A percentile compares a stretch with the other conserved stretches of the same genome.
Evolutionary conservation across 2,113 vertebrate species (phyloP).

Genomic region (Antechinus flavipes): DNA sequence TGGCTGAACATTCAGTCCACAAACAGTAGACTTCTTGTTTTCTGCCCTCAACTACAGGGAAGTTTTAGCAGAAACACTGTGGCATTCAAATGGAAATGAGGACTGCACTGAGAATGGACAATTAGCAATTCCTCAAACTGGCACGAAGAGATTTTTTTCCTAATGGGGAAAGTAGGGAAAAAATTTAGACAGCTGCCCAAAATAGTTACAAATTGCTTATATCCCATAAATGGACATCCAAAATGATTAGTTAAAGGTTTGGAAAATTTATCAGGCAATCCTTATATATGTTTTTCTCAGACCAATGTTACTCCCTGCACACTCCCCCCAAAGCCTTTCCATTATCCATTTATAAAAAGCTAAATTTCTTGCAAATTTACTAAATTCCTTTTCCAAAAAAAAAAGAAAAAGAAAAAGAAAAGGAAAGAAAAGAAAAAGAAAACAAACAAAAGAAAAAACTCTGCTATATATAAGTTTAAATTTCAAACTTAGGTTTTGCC

Average conservation of each 20-base stretch:
- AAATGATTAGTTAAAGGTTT: conserved; percentile 34
- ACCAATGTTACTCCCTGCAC: background rate
- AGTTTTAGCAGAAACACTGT: conserved; percentile 82
- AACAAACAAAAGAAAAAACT: background rate
- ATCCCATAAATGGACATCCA: conserved; percentile 56
- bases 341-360: background rate
- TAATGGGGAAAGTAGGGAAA: conserved; percentile 12
- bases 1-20: conserved; percentile 84
- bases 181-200: conserved; percentile 19
- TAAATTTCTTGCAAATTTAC: background rate
- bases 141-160: conserved; percentile 44
- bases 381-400: background rate
- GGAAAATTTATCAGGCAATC: conserved; percentile 16
- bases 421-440: background rate
- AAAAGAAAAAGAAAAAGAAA: background rate
- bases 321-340: background rate
- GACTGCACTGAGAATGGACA: conserved; percentile 78
- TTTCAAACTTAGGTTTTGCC: conserved; percentile 4
- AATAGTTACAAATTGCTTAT: conserved; percentile 55
- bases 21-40: conserved; percentile 87
- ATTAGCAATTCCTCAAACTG: conserved; percentile 78
- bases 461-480: conserved; percentile 25
- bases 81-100: conserved; percentile 89
- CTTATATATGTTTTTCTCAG: background rate
- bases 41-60: conserved; percentile 68